Evolutionary conservation across 1,140 invertebrate species (phyloP).

Genomic region (Helicoverpa zea): DNA sequence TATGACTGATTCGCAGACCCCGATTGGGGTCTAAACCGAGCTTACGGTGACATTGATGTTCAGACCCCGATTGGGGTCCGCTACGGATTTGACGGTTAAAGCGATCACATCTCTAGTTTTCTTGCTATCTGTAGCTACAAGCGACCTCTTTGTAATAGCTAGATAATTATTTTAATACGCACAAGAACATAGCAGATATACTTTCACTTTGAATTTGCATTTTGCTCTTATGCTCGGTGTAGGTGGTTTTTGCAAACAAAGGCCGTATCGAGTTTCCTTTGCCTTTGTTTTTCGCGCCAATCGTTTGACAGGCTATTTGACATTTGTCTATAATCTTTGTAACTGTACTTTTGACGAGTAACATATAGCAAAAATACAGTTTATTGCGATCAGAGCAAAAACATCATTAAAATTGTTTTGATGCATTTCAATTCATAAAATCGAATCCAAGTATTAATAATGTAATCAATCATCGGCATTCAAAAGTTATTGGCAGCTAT

Average conservation of each 20-base stretch:
- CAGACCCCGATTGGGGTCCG: too few relatives aligned
- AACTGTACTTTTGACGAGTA: not conserved
- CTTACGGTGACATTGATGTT: too few relatives aligned
- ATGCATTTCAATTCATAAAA: not conserved
- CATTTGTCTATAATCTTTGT: not conserved
- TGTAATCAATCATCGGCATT: constrained; percentile 1
- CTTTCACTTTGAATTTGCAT: constrained; percentile 70
- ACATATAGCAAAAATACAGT: not conserved
- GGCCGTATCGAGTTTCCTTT: constrained; percentile 27
- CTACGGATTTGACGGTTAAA: too few relatives aligned
- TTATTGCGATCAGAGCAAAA: not conserved
- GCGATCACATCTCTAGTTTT: constrained; percentile 13
- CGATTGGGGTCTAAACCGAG: too few relatives aligned
- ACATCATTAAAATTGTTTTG: constrained; percentile 9
- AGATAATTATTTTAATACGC: constrained; percentile 70
- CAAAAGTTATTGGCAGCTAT: not conserved
- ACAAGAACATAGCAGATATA: constrained; percentile 59
- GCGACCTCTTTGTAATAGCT: constrained; percentile 51
- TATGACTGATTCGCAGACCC: too few relatives aligned
- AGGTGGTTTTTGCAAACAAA: constrained; percentile 40
- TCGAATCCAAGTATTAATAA: not conserved
- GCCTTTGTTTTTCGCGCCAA: constrained; percentile 34
- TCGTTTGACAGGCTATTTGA: constrained; percentile 12
- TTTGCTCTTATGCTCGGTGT: constrained; percentile 43
- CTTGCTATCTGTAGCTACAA: constrained; percentile 55